Conservation (phyloP, 2,888 invertebrate species). For the Harmothoe impar region DNA sequence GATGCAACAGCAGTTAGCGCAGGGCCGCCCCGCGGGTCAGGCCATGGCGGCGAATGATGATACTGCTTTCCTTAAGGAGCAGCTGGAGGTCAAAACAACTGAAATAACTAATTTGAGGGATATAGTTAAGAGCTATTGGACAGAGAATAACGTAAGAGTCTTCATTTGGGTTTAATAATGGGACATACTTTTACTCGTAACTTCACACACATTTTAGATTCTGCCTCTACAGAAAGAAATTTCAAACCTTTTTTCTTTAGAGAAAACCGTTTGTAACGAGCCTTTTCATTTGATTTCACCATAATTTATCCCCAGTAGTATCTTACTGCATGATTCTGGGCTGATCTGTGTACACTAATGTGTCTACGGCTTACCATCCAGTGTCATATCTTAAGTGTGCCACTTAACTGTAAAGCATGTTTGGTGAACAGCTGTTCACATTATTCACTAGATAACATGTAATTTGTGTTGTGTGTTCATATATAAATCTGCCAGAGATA, state of each 20-base stretch:
- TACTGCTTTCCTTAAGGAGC: slow-evolving; percentile 15
- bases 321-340: slow-evolving; percentile 9
- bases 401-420: not conserved
- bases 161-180: not conserved
- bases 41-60: not conserved
- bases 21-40: not conserved
- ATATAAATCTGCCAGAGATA: too few species aligned
- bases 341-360: slow-evolving; percentile 5
- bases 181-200: not conserved
- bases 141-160: slow-evolving; percentile 61
- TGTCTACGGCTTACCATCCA: not conserved
- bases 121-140: slow-evolving; percentile 63
- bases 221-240: too few species aligned
- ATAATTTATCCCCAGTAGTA: not conserved
- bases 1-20: slow-evolving; percentile 55
- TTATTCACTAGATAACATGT: too few species aligned
- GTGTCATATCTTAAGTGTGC: not conserved
- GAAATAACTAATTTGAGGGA: slow-evolving; percentile 60
- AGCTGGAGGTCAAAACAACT: slow-evolving; percentile 47
- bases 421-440: not conserved
- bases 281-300: not conserved
- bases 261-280: too few species aligned
- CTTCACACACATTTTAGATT: too few species aligned
- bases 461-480: too few species aligned
- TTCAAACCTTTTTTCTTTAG: too few species aligned